These are phyloP conservation scores for Cryptoblepharus egeriae DNA, from an alignment of 2,797 vertebrate species.

Conservation along the genomic window DNA sequence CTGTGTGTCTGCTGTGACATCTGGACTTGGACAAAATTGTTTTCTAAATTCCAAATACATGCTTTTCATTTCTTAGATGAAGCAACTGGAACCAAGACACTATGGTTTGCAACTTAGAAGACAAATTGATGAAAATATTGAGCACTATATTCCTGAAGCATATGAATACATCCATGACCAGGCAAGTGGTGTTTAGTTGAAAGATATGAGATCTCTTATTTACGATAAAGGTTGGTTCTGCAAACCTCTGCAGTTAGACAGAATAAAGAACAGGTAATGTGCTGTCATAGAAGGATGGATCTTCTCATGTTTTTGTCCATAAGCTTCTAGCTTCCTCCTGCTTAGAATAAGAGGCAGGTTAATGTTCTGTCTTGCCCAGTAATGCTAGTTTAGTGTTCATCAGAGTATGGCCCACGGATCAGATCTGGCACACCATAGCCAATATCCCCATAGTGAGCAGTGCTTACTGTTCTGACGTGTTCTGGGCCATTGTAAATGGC, in stretches of 20 bases:
- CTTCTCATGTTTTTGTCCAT: no score
- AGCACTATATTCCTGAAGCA: constrained; percentile 72
- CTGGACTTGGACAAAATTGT: constrained; percentile 41
- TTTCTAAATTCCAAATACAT: constrained; percentile 21
- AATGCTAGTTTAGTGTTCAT: no score
- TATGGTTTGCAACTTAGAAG: constrained; percentile 83
- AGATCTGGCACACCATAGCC: no score
- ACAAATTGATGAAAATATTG: constrained; percentile 72
- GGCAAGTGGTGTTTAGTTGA: constrained; percentile 74
- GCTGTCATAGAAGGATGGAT: no score
- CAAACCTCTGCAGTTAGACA: neutral
- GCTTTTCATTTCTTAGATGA: constrained; percentile 78
- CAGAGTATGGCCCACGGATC: no score
- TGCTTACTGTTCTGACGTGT: no score
- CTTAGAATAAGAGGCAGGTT: no score
- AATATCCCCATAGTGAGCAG: no score
- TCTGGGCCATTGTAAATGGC: no score
- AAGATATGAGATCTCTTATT: neutral
- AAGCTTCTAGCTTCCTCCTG: no score
- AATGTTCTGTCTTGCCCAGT: no score
- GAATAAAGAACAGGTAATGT: neutral
- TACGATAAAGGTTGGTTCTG: neutral
- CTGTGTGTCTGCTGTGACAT: neutral
- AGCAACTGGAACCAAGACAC: constrained; percentile 84
- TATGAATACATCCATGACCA: constrained; percentile 81